A percentile compares a stretch with the other conserved stretches of the same genome.
phyloP scores from a whole-genome alignment of 2,113 vertebrate genomes.

The Embiotoca jacksoni region DNA sequence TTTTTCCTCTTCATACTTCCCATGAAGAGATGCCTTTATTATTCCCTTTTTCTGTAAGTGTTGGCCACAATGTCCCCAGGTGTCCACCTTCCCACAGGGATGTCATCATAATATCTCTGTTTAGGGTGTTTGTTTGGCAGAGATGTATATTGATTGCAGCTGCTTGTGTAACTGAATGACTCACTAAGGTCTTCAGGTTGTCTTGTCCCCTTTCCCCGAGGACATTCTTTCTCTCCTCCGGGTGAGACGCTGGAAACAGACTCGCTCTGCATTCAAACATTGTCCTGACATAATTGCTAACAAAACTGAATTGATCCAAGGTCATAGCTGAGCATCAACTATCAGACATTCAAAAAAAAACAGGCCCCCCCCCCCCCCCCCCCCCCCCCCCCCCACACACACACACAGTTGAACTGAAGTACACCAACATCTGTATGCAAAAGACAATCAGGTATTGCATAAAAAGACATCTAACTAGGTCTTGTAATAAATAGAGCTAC shows the following conservation, averaged over 20 bases:
- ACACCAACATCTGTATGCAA: background rate
- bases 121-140: conserved; percentile 6
- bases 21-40: background rate
- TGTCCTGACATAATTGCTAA: conserved; percentile 32
- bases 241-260: conserved; percentile 18
- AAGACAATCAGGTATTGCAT: conserved; percentile 15
- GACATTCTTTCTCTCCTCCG: conserved; percentile 6
- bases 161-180: conserved; percentile 11
- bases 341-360: background rate
- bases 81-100: background rate
- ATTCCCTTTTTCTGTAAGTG: background rate
- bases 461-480: conserved; percentile 37
- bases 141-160: background rate
- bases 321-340: conserved; percentile 40
- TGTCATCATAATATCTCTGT: background rate
- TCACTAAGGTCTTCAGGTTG: background rate
- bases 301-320: conserved; percentile 50
- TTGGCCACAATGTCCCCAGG: background rate
- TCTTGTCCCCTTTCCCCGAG: conserved; percentile 2
- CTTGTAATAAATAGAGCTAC: conserved; percentile 47
- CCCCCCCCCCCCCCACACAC: background rate
- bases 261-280: conserved; percentile 55
- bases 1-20: background rate
- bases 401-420: background rate
- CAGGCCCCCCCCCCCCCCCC: background rate